These are phyloP conservation scores for Lacanobia wlatinum DNA, from an alignment of 2,888 invertebrate species.

Conservation along the genomic window DNA sequence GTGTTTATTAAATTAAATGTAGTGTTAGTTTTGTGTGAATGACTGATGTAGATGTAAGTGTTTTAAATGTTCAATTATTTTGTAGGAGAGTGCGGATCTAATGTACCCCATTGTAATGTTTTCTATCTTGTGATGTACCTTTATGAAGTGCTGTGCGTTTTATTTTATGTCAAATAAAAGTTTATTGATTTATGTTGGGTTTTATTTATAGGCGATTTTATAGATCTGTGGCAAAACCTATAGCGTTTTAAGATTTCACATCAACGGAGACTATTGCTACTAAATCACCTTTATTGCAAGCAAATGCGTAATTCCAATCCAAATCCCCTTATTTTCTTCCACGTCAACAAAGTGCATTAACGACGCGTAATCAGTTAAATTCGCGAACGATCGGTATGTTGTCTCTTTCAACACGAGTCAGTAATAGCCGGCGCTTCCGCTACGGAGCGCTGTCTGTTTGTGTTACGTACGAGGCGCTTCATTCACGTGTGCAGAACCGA, in stretches of 20 bases:
- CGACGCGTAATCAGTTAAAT: neutral
- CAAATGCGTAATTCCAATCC: neutral
- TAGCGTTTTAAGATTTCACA: no score
- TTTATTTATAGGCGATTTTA: slow-evolving; percentile 16
- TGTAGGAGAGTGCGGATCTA: slow-evolving; percentile 61
- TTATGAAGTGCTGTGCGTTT: slow-evolving; percentile 73
- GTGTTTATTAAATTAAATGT: slow-evolving; percentile 39
- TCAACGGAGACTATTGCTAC: neutral
- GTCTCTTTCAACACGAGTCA: slow-evolving; percentile 12
- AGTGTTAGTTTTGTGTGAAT: slow-evolving; percentile 61
- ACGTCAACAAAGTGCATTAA: slow-evolving; percentile 23
- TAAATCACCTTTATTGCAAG: neutral
- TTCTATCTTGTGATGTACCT: slow-evolving; percentile 69
- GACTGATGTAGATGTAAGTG: slow-evolving; percentile 69
- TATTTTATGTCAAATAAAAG: slow-evolving; percentile 72
- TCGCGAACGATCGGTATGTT: slow-evolving; percentile 6
- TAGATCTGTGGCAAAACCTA: no score
- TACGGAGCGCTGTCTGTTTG: slow-evolving; percentile 3
- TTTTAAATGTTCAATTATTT: slow-evolving; percentile 67
- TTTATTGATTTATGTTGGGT: slow-evolving; percentile 63
- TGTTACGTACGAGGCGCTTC: neutral
- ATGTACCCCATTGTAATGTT: slow-evolving; percentile 68
- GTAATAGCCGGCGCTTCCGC: slow-evolving; percentile 26
- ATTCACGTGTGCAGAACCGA: neutral
- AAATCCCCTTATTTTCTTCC: neutral